A percentile compares a stretch with the other conserved stretches of the same genome.
These are phyloP conservation scores for Nymphalis urticae DNA, from an alignment of 2,888 invertebrate species.

Conservation along the genomic window DNA sequence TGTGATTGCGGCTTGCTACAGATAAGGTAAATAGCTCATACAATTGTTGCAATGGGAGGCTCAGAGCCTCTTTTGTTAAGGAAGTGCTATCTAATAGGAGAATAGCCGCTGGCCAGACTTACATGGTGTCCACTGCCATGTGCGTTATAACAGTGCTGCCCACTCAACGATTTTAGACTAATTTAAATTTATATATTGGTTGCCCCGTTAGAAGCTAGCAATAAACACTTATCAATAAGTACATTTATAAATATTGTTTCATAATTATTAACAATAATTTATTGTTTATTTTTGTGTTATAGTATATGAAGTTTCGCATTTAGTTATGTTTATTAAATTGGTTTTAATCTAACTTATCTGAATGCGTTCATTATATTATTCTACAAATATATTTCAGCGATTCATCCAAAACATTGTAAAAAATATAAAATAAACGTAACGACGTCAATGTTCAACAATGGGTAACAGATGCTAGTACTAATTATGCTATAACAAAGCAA, in stretches of 20 bases:
- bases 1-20: slow-evolving; percentile 73
- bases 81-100: slow-evolving; percentile 74
- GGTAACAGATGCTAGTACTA: too few species aligned
- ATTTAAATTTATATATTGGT: slow-evolving; percentile 16
- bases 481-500: too few species aligned
- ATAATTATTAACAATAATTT: too few species aligned
- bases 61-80: slow-evolving; percentile 76
- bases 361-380: too few species aligned
- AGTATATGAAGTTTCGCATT: too few species aligned
- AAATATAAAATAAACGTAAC: too few species aligned
- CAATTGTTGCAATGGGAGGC: slow-evolving; percentile 77
- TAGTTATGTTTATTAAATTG: too few species aligned
- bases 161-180: slow-evolving; percentile 49
- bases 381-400: too few species aligned
- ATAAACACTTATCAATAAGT: neutral
- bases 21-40: slow-evolving; percentile 82
- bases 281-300: too few species aligned
- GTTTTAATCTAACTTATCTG: too few species aligned
- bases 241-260: neutral
- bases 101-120: slow-evolving; percentile 70
- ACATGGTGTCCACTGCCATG: slow-evolving; percentile 76
- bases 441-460: too few species aligned
- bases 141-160: slow-evolving; percentile 53
- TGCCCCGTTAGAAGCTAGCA: neutral
- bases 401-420: too few species aligned